These are phyloP conservation scores for Nyctibius grandis DNA, from an alignment of 2,797 vertebrate species.

Conservation along the genomic window DNA sequence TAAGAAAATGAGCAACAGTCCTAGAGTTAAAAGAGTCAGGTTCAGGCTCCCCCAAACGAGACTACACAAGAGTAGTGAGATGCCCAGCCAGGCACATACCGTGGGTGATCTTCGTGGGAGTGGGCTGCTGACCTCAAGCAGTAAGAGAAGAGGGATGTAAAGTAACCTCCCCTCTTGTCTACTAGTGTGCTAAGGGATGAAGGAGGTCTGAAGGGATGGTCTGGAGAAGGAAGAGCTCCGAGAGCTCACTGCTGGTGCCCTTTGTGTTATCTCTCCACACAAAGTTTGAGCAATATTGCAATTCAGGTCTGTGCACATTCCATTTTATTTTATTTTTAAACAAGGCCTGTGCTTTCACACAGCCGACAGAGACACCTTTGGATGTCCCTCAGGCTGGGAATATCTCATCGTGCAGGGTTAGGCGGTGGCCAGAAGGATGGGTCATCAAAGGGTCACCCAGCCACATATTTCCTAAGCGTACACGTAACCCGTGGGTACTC, in stretches of 20 bases:
- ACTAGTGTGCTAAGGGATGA: neutral
- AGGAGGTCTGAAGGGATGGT: neutral
- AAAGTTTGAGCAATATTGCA: neutral
- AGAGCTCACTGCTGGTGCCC: neutral
- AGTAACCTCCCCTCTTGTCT: neutral
- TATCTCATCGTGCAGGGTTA: neutral
- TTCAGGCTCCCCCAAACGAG: neutral
- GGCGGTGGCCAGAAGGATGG: neutral
- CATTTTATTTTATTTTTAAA: neutral
- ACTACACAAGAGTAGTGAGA: rapidly evolving
- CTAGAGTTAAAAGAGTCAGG: neutral
- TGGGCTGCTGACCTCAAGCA: neutral
- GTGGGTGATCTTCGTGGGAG: rapidly evolving
- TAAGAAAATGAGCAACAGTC: neutral
- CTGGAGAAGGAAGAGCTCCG: neutral
- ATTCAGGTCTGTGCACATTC: neutral
- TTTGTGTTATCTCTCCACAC: neutral
- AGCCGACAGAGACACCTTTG: neutral
- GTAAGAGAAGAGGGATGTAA: rapidly evolving
- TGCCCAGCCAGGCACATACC: neutral
- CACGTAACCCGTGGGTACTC: rapidly evolving
- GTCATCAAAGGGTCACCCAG: neutral
- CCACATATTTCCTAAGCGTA: neutral
- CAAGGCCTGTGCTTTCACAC: neutral
- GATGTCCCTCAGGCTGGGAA: neutral